A percentile compares a stretch with the other conserved stretches of the same genome.
These are phyloP conservation scores for Melanostoma scalare DNA, from an alignment of 2,888 invertebrate genomes.

Conservation along the genomic window DNA sequence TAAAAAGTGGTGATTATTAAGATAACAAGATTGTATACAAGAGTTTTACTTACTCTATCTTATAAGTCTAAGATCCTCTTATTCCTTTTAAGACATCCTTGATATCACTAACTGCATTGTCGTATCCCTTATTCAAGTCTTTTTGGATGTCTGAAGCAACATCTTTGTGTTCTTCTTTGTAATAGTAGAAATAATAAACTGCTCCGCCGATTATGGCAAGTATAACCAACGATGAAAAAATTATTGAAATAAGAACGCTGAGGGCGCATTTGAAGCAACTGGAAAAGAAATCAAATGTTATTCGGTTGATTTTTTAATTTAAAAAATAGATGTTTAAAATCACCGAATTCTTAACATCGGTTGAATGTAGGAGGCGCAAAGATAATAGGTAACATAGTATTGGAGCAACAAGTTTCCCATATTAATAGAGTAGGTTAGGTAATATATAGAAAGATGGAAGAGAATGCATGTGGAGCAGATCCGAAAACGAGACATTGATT, in stretches of 20 bases:
- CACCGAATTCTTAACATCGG: too few relatives aligned
- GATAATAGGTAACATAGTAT: too few relatives aligned
- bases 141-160: slow-evolving; percentile 17
- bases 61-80: slow-evolving; percentile 24
- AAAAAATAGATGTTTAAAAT: too few relatives aligned
- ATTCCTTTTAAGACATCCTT: slow-evolving; percentile 46
- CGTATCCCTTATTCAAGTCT: slow-evolving; percentile 34
- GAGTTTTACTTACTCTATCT: slow-evolving; percentile 15
- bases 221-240: slow-evolving; percentile 55
- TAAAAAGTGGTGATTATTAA: background rate
- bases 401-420: too few relatives aligned
- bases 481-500: too few relatives aligned
- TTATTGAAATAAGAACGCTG: slow-evolving; percentile 56
- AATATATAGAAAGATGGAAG: too few relatives aligned
- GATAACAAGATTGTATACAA: background rate
- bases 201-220: slow-evolving; percentile 42
- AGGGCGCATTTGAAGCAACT: slow-evolving; percentile 68
- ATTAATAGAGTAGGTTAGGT: too few relatives aligned
- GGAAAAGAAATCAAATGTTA: background rate
- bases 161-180: slow-evolving; percentile 44
- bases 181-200: slow-evolving; percentile 63
- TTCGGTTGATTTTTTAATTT: too few relatives aligned
- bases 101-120: slow-evolving; percentile 39
- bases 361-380: too few relatives aligned
- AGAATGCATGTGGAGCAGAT: too few relatives aligned